A percentile compares a stretch with the other conserved stretches of the same genome.
These are phyloP conservation scores for Laticauda laticaudata DNA, from an alignment of 2,113 vertebrate genomes.

Conservation along the genomic window DNA sequence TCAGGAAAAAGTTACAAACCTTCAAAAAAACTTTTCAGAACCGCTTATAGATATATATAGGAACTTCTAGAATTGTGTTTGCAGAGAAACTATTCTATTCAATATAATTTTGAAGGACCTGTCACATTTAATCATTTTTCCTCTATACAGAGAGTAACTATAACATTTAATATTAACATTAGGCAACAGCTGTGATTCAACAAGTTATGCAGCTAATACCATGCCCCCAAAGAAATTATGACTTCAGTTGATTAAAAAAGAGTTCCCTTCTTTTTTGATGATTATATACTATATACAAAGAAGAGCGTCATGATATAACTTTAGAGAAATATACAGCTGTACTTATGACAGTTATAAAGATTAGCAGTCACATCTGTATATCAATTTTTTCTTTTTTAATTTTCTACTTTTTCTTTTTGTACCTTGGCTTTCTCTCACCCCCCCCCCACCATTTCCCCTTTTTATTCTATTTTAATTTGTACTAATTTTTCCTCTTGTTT, in stretches of 20 bases:
- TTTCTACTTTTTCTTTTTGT: not conserved
- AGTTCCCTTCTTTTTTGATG: not conserved
- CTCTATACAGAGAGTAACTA: not conserved
- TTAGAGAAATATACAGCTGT: not conserved
- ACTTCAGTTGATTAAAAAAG: not conserved
- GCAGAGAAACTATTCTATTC: not conserved
- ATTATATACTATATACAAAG: not conserved
- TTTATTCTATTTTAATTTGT: not conserved
- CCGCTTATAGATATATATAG: not conserved
- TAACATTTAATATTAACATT: not conserved
- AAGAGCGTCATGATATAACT: not conserved
- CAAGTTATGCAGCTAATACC: not conserved
- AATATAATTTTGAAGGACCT: not conserved
- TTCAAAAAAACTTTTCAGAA: not conserved
- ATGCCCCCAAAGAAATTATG: not conserved
- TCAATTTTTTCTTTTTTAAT: not conserved
- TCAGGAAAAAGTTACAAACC: not conserved
- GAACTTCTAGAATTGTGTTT: not conserved
- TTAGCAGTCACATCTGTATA: not conserved
- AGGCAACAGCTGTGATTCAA: not conserved
- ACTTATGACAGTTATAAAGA: not conserved
- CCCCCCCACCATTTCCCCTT: not conserved
- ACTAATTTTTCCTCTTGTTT: not conserved
- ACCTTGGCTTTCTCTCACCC: not conserved
- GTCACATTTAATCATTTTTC: not conserved